A percentile compares a stretch with the other conserved stretches of the same genome.
Evolutionary conservation across 2,113 vertebrate genomes (phyloP).

Genomic region (Psittacula cyanocephala): DNA sequence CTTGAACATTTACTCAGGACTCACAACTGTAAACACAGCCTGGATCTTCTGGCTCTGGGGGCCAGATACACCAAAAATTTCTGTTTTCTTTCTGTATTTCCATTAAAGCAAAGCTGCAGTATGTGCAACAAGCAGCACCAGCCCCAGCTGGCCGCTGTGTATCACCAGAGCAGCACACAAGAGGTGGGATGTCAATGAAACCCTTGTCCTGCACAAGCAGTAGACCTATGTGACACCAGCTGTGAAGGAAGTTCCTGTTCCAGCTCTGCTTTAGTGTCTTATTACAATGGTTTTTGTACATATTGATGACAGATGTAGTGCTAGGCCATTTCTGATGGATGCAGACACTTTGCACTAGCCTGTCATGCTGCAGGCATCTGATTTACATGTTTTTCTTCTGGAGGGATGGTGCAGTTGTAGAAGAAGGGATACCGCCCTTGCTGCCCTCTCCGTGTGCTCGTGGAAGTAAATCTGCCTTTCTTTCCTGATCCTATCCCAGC

Average conservation of each 20-base stretch:
- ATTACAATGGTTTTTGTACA: neutral
- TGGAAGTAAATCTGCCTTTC: neutral
- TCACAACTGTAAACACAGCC: neutral
- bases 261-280: neutral
- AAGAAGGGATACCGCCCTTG: neutral
- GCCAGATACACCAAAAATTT: neutral
- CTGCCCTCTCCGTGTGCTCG: accelerated
- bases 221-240: neutral
- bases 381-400: neutral
- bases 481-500: neutral
- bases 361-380: neutral
- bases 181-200: neutral
- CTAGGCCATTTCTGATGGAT: neutral
- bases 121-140: neutral
- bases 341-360: neutral
- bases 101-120: neutral
- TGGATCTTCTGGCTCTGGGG: neutral
- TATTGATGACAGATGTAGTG: accelerated
- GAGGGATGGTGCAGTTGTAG: neutral
- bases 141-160: neutral
- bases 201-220: neutral
- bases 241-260: neutral
- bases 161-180: neutral
- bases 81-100: neutral
- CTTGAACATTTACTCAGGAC: neutral